Evolutionary conservation across 2,888 invertebrate species (phyloP), one percentile per base, ranked within the genome.

Genomic region (Hypomecis punctinalis): DNA sequence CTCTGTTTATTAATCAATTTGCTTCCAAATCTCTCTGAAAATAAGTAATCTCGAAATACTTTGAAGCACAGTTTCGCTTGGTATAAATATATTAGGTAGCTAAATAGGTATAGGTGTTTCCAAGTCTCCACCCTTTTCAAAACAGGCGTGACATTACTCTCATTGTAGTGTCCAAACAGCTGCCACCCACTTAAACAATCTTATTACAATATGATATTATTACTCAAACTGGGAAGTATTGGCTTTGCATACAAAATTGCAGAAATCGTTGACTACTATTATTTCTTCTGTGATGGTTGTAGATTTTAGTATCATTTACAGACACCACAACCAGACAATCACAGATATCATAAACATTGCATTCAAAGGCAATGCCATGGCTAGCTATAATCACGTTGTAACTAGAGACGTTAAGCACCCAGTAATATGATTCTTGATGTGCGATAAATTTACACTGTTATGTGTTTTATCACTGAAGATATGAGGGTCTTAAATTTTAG

Each of bases 141-240:
- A 42, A 42, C 42, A n/a, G 40, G 45, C 51, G 46, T 60, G 64
- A 54, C 59, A 51, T 46, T 55, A 23, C 59, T 45, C 61, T 73
- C 70, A 77, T 78, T 80, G 77, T 81, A 68, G 69, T 77, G 79
- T 75, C 81, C 75, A 73, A 71, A 67, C 66, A 59, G 55, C 70
- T 72, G 68, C 70, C 73, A 75, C 70, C 75, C 73, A 75, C 75
- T 75, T 70, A 47, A 63, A 75, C 68, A 72, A 74, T 71, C 78
- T 78, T 74, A 81, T 81, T 82, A 79, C 69, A 79, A 81, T 82
- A 80, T 76, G 83, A 82, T 79, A 80, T 77, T 78, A 77, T 82
- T 79, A 82, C 72, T 84, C 80, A 78, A 78, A 78, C 79, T 73
- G 77, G 83, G 79, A 82, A 82, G 80, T 68, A 59, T 57, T 61